phyloP scores from a whole-genome alignment of 2,797 vertebrate genomes.

The Enteromius unitaeniatus region DNA sequence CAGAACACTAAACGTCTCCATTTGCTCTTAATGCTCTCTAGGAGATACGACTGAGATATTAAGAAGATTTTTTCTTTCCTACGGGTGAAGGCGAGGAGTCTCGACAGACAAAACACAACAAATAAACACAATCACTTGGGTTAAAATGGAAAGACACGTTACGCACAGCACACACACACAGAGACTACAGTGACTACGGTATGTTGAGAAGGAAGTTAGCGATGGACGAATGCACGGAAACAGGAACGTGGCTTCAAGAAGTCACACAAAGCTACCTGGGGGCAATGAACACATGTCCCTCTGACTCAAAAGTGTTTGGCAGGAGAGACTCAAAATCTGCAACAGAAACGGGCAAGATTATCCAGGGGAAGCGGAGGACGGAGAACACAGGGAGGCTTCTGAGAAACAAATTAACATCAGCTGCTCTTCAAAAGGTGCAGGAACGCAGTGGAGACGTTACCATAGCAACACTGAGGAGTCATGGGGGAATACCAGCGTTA shows the following conservation, averaged over 20 bases:
- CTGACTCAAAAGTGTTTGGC: conserved; percentile 99
- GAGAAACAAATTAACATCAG: conserved; percentile 73
- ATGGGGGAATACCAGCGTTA: conserved; percentile 80
- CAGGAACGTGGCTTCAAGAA: conserved; percentile 65
- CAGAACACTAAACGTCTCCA: conserved; percentile 16
- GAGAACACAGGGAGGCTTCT: conserved; percentile 73
- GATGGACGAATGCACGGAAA: conserved; percentile 44
- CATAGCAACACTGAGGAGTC: conserved; percentile 82
- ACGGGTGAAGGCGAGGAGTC: background rate
- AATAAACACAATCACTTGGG: conserved; percentile 42
- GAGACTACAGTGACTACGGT: conserved; percentile 39
- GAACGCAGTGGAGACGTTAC: conserved; percentile 77
- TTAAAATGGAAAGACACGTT: conserved; percentile 47
- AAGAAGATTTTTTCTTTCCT: background rate
- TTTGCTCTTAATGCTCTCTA: background rate
- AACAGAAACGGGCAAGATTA: conserved; percentile 98
- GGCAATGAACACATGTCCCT: conserved; percentile 99
- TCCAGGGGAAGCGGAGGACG: conserved; percentile 78
- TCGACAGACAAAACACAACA: conserved; percentile 18
- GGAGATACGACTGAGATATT: background rate
- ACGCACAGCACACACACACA: conserved; percentile 48
- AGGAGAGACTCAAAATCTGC: conserved; percentile 99
- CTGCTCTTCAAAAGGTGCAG: conserved; percentile 80
- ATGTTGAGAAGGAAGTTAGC: conserved; percentile 46
- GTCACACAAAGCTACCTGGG: conserved; percentile 97